These are phyloP conservation scores for Podilymbus podiceps DNA, from an alignment of 2,113 vertebrate species.

Conservation along the genomic window DNA sequence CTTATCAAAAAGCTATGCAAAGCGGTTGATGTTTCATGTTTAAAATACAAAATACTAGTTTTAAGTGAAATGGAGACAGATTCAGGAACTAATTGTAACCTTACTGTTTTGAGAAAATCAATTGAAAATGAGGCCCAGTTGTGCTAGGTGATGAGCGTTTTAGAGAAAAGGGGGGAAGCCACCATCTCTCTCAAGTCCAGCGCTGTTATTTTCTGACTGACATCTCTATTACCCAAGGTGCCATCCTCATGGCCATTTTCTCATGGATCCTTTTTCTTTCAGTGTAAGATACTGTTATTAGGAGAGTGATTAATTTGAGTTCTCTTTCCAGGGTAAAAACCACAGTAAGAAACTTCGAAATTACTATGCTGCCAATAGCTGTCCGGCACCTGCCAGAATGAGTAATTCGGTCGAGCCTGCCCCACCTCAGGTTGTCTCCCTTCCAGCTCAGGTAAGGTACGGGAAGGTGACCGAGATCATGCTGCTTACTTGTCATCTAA, in stretches of 20 bases:
- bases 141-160: neutral
- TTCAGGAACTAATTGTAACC: neutral
- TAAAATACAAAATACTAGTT: neutral
- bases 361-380: conserved; percentile 94
- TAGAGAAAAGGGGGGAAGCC: neutral
- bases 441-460: conserved; percentile 83
- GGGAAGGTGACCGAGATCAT: neutral
- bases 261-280: neutral
- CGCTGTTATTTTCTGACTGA: neutral
- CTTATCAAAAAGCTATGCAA: neutral
- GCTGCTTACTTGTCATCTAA: neutral
- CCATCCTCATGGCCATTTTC: neutral
- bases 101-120: neutral
- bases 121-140: neutral
- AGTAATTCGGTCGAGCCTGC: conserved; percentile 80
- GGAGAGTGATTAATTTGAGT: neutral
- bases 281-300: neutral
- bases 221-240: neutral
- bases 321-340: conserved; percentile 90
- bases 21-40: neutral
- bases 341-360: conserved; percentile 97
- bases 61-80: neutral
- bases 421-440: conserved; percentile 77
- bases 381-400: conserved; percentile 87
- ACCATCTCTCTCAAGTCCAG: neutral